phyloP scores from a whole-genome alignment of 2,888 invertebrate species.

The Druceiella hillmani region DNA sequence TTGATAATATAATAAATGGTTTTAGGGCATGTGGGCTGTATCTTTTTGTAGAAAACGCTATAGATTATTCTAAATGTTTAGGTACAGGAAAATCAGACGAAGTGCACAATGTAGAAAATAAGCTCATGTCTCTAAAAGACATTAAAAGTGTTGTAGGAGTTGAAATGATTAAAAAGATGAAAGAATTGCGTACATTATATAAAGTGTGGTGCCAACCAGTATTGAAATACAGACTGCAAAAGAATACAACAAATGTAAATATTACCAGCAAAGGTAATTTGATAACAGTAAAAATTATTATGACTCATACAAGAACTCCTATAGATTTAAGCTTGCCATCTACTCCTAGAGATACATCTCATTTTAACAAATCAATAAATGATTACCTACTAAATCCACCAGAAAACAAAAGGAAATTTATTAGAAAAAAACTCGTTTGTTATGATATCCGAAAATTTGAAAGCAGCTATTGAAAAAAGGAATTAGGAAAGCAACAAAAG shows the following conservation, averaged over 20 bases:
- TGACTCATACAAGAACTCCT: conserved; percentile 15
- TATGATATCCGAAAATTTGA: conserved; percentile 9
- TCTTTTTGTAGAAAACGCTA: too few species aligned
- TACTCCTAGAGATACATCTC: conserved; percentile 10
- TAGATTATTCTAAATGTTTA: conserved; percentile 19
- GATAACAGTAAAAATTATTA: conserved; percentile 15
- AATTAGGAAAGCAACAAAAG: conserved; percentile 2
- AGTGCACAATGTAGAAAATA: conserved; percentile 7
- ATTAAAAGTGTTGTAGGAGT: conserved; percentile 14
- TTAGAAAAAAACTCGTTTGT: conserved; percentile 6
- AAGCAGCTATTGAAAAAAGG: conserved; percentile 7
- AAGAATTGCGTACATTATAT: conserved; percentile 12
- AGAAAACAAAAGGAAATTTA: conserved; percentile 12
- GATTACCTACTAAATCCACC: too few species aligned
- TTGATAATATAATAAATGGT: too few species aligned
- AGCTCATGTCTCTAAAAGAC: conserved; percentile 14
- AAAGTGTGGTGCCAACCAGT: conserved; percentile 14
- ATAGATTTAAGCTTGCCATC: conserved; percentile 12
- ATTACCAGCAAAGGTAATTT: conserved; percentile 13
- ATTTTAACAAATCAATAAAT: too few species aligned
- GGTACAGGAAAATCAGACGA: too few species aligned
- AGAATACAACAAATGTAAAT: conserved; percentile 13
- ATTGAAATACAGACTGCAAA: conserved; percentile 10
- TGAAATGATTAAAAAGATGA: conserved; percentile 13
- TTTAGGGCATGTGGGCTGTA: too few species aligned